Percentiles rank a stretch among this genome's conserved stretches.
These are phyloP conservation scores for Chlorops oryzae DNA, from an alignment of 1,140 invertebrate species.

Conservation along the genomic window DNA sequence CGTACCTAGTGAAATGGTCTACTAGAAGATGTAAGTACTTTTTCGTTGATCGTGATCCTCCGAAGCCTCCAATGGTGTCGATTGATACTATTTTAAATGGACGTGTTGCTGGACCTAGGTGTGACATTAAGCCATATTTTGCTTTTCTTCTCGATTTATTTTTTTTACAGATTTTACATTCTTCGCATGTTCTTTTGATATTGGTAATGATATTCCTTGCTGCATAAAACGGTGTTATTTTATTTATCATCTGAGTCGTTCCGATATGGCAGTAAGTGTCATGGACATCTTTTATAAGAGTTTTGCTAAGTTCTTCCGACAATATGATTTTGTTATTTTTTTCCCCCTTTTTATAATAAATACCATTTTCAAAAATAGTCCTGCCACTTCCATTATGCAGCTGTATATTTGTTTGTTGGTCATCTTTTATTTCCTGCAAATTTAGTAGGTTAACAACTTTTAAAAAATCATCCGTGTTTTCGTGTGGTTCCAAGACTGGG, in stretches of 20 bases:
- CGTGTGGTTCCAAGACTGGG: too few relatives aligned
- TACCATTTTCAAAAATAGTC: neutral
- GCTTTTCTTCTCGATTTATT: constrained; percentile 41
- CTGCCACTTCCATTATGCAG: too few relatives aligned
- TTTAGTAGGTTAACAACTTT: too few relatives aligned
- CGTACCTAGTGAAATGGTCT: constrained; percentile 24
- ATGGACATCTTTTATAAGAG: constrained; percentile 22
- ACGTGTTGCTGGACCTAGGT: constrained; percentile 36
- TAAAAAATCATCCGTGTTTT: too few relatives aligned
- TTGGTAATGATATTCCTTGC: constrained; percentile 20
- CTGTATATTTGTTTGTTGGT: too few relatives aligned
- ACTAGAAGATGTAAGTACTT: constrained; percentile 32
- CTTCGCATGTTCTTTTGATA: constrained; percentile 25
- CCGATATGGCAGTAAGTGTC: constrained; percentile 23
- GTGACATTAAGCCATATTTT: constrained; percentile 34
- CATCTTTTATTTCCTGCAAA: too few relatives aligned
- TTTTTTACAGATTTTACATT: constrained; percentile 38
- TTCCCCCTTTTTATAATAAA: constrained; percentile 20
- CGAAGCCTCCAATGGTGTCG: constrained; percentile 40
- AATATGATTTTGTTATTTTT: constrained; percentile 25
- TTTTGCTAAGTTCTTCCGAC: constrained; percentile 21
- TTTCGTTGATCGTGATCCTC: constrained; percentile 30
- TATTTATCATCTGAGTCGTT: constrained; percentile 22
- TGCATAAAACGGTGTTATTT: constrained; percentile 21
- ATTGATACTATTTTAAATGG: constrained; percentile 35